Conservation (phyloP, 2,797 vertebrate species). For the Delichon dasypus region DNA sequence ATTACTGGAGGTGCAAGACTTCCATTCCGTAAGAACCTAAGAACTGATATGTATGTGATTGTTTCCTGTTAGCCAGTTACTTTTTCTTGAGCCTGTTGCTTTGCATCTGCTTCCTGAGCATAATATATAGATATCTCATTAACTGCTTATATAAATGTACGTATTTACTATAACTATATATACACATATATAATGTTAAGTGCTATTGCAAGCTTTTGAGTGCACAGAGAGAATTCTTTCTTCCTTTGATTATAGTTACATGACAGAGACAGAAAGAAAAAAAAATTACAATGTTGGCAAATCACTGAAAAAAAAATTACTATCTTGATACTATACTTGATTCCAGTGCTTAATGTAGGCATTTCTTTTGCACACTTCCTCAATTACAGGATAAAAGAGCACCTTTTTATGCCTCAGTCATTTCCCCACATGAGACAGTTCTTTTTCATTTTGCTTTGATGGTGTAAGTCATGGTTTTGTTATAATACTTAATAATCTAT, state of each 20-base stretch:
- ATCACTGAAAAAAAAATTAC: background rate
- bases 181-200: background rate
- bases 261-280: background rate
- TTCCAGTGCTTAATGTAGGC: background rate
- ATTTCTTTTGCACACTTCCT: background rate
- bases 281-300: background rate
- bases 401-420: background rate
- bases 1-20: background rate
- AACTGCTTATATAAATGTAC: background rate
- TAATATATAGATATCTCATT: background rate
- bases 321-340: background rate
- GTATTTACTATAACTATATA: background rate
- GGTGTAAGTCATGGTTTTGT: background rate
- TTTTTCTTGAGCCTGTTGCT: constrained; percentile 52
- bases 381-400: background rate
- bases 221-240: background rate
- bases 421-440: background rate
- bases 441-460: background rate
- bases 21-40: background rate
- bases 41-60: background rate
- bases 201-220: background rate
- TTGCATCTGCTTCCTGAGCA: constrained; percentile 41
- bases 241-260: background rate
- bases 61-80: background rate
- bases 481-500: background rate